These are phyloP conservation scores for Trissolcus basalis DNA, from an alignment of 1,140 invertebrate species.

Conservation along the genomic window DNA sequence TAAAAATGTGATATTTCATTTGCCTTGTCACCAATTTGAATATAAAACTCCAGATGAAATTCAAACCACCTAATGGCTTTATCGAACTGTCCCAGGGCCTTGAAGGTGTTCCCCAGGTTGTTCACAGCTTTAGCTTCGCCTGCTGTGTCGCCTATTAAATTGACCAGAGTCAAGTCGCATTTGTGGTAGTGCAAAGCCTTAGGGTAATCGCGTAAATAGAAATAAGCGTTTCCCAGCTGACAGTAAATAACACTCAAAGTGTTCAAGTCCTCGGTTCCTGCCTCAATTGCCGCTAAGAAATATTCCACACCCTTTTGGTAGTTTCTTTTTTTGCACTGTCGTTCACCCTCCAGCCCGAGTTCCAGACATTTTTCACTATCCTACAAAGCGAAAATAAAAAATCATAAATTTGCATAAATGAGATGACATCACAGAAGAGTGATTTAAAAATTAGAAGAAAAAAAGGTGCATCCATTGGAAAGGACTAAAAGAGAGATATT, in stretches of 20 bases:
- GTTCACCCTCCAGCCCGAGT: conserved; percentile 95
- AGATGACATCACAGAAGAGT: background rate
- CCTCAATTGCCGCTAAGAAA: conserved; percentile 94
- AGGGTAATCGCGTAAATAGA: conserved; percentile 95
- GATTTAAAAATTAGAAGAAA: background rate
- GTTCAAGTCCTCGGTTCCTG: conserved; percentile 92
- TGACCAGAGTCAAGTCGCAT: conserved; percentile 93
- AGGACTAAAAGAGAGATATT: background rate
- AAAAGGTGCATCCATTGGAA: background rate
- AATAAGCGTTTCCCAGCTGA: conserved; percentile 98
- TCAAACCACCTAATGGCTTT: conserved; percentile 96
- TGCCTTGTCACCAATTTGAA: conserved; percentile 89
- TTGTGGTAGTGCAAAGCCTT: conserved; percentile 99
- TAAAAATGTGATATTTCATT: too few relatives aligned
- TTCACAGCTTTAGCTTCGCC: conserved; percentile 98
- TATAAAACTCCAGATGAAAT: conserved; percentile 92
- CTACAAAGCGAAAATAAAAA: conserved; percentile 63
- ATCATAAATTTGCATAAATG: background rate
- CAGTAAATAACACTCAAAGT: conserved; percentile 97
- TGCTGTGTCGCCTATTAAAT: conserved; percentile 91
- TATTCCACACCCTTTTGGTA: conserved; percentile 95
- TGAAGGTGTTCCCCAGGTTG: conserved; percentile 97
- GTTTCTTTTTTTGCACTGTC: conserved; percentile 95
- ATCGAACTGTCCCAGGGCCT: conserved; percentile 98
- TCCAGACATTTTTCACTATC: conserved; percentile 89